Evolutionary conservation across 2,888 invertebrate species (phyloP).

Genomic region (Sinotaia quadrata): DNA sequence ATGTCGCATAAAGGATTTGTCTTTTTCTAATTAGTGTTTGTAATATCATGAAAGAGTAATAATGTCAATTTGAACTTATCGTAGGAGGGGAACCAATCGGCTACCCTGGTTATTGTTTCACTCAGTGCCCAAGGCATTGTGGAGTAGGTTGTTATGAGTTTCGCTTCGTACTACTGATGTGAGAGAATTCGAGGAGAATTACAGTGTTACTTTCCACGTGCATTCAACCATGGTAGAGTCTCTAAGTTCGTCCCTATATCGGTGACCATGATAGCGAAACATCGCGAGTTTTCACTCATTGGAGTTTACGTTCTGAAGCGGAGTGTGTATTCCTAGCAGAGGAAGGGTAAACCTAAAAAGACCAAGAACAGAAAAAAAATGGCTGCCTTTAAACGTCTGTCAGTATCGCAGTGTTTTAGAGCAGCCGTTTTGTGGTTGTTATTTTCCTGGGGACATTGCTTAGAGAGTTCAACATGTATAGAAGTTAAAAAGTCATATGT

Average conservation of each 20-base stretch:
- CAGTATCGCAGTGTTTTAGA: slow-evolving; percentile 37
- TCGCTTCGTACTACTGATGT: slow-evolving; percentile 10
- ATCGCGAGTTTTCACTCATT: background rate
- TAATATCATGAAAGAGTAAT: too few relatives aligned
- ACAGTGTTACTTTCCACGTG: background rate
- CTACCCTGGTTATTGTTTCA: slow-evolving; percentile 25
- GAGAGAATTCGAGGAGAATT: slow-evolving; percentile 4
- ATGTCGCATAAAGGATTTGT: too few relatives aligned
- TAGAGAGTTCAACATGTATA: slow-evolving; percentile 78
- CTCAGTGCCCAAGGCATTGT: slow-evolving; percentile 28
- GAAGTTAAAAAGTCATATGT: slow-evolving; percentile 86
- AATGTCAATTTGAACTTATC: background rate
- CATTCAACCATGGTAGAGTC: slow-evolving; percentile 13
- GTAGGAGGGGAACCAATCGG: slow-evolving; percentile 20
- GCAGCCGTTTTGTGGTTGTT: slow-evolving; percentile 43
- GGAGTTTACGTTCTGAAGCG: slow-evolving; percentile 17
- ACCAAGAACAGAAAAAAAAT: slow-evolving; percentile 38
- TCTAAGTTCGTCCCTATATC: slow-evolving; percentile 5
- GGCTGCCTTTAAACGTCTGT: slow-evolving; percentile 43
- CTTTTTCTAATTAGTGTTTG: too few relatives aligned
- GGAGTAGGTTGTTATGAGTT: slow-evolving; percentile 9
- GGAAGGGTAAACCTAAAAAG: slow-evolving; percentile 5
- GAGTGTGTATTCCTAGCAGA: slow-evolving; percentile 20
- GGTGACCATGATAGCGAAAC: slow-evolving; percentile 9
- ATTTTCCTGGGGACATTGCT: slow-evolving; percentile 41